Conservation (phyloP, 2,888 invertebrate species). For the Achlya flavicornis region DNA sequence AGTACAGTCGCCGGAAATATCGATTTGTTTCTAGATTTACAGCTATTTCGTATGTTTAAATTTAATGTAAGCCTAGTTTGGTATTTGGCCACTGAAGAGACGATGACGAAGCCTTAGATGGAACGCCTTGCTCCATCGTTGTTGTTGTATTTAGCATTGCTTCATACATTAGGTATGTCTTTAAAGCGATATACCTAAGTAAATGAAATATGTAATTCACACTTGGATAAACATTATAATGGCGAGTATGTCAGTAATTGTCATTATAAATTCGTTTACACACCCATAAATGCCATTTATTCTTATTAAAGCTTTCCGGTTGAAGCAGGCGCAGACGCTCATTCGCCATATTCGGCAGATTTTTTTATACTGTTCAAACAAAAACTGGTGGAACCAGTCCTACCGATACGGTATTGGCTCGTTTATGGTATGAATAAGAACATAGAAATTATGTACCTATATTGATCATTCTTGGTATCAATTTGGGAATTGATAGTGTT, state of each 20-base stretch:
- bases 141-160: too few species aligned
- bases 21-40: too few species aligned
- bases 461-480: neutral
- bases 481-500: neutral
- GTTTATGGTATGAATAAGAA: neutral
- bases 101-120: too few species aligned
- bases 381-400: constrained; percentile 28
- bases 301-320: neutral
- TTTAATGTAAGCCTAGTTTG: too few species aligned
- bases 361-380: constrained; percentile 14
- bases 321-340: neutral
- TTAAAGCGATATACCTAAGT: too few species aligned
- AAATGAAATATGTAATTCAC: too few species aligned
- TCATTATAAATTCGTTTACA: neutral
- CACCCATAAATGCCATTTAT: neutral
- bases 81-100: too few species aligned
- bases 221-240: neutral
- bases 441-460: neutral
- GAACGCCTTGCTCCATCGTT: too few species aligned
- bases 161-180: too few species aligned
- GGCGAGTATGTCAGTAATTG: neutral
- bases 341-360: constrained; percentile 8
- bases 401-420: constrained; percentile 16
- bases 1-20: too few species aligned
- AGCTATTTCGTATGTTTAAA: too few species aligned